Base-by-base conservation (phyloP, 2,113 vertebrate genomes). In the Barbus barbus region DNA sequence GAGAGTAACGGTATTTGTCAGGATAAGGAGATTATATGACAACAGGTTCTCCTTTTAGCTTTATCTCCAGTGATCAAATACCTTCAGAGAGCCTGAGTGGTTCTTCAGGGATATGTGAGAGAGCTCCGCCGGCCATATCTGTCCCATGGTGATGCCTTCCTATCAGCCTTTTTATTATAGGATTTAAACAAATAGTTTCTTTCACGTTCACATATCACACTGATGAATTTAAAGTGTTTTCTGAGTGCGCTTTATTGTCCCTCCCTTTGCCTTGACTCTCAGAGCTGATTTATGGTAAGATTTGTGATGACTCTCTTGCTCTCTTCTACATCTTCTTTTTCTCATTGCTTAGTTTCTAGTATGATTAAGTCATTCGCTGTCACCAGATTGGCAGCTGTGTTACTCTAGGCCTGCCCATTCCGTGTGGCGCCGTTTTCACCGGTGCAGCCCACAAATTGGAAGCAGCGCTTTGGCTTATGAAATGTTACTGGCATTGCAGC, bases 11-110 rank as follows among this genome's bases (percentile, higher is more conserved):
- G 86, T 53, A 60, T 81, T 84, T 84, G 76, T 60, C 75, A 56
- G 41, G 63, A 78, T 78, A 53, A 77, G 72, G 60, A 78, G 78
- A 87, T 73, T 56, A 79, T 67, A 74, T 75, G 71, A 76, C 22
- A 81, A 51, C 81, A 71, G 77, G 86, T 48, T 84, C n/a, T 33
- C 38, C 63, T 53, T 6, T 83, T 48, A 33, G 61, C 71, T 41
- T 71, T 60, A 69, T 84, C 72, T 84, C 44, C 51, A 60, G 78
- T 82, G 72, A 87, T 82, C 73, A 82, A 87, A 78, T 73, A 65
- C 63, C 74, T 51, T 87, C 41, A 71, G 72, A 61, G 28, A 84
- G 53, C 24, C 12, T 78, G 72, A 82, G 31, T 56, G 48, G 26
- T 73, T 82, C 72, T 78, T 72, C 31, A 33, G 65, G 53, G 83